Base-by-base conservation (phyloP, 2,113 vertebrate species). In the Catharus bicknelli region DNA sequence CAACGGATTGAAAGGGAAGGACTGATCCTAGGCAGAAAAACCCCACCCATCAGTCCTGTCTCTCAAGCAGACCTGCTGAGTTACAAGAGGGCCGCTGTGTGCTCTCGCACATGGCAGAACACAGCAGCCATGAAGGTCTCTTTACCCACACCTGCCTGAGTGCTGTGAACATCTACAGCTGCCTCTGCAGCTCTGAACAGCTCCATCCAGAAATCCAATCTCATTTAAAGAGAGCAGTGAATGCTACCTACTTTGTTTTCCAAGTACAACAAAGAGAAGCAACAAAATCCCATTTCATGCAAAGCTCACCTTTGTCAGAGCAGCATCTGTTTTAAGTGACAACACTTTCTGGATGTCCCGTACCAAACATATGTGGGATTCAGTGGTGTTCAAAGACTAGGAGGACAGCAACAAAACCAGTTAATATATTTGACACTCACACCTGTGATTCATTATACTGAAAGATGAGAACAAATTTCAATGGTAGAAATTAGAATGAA, bases 261-360 rank as follows among this genome's bases (percentile, higher is more conserved):
- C 17, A 73, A 76, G 32, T 9, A 54, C 76, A 95, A 55, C 7
- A 79, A 38, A 27, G 42, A 92, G 21, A 8, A 76, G 50, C 14
- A 77, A 77, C 2, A 91, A 50, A 75, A 82, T 2, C 1, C 0
- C 18, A 30, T 51, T 79, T 93, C 36, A 74, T 4, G 1, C 29
- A 53, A 47, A 74, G 27, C 97, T 98, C 96, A 99, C 99, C 99
- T 99, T 99, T 91, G 98, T 99, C 89, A 99, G 38, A 11, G 98
- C 97, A 8, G 97, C 97, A 85, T 99, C 98, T 89, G 98, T 97
- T 95, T 97, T 98, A 70, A 99, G 97, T 17, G 98, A 97, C 91
- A 99, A 94, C 40, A 95, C 98, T 83, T 98, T 98, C 91, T 98
- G 97, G 85, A 98, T 47, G 59, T 99, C 99, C 90, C 99, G 97